phyloP scores from a whole-genome alignment of 2,113 vertebrate genomes.

The human (Homo sapiens) region GRCh38 chr22:18980501-18981000 shows the following conservation, averaged over 20 bases:
- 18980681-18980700: slow-evolving; percentile 85
- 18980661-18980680: not conserved
- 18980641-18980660: not conserved
- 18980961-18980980: not conserved
- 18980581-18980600: too few species aligned
- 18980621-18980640: too few species aligned
- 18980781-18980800: slow-evolving; percentile 75
- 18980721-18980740: slow-evolving; percentile 91
- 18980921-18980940: too few species aligned
- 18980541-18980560: too few species aligned
- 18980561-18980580: too few species aligned
- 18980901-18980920: accelerated
- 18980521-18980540: too few species aligned
- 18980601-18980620: too few species aligned
- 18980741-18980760: slow-evolving; percentile 83
- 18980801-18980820: not conserved
- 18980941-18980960: not conserved
- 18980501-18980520: too few species aligned
- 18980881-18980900: not conserved
- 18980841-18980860: not conserved
- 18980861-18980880: not conserved
- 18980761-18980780: slow-evolving; percentile 82
- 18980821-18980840: not conserved
- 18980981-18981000: not conserved
- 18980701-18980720: slow-evolving; percentile 36